Evolutionary conservation across 2,797 vertebrate genomes (phyloP).

Genomic region (Leucoraja ocellata): DNA sequence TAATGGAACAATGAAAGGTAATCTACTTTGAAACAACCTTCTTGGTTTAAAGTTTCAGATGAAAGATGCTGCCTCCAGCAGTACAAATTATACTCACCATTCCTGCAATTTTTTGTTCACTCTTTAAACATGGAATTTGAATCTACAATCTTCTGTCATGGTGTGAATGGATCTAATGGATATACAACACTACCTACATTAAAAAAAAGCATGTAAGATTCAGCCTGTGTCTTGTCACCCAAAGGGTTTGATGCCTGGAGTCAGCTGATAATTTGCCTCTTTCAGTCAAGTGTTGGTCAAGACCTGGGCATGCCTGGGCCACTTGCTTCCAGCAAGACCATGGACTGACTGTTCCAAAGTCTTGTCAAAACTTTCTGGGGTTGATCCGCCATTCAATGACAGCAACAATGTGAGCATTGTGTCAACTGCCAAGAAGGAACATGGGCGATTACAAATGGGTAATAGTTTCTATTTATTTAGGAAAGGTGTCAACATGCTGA

Average conservation of each 20-base stretch:
- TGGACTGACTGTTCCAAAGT: not conserved
- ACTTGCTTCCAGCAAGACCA: not conserved
- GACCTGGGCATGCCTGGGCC: not conserved
- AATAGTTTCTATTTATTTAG: not conserved
- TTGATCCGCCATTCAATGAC: not conserved
- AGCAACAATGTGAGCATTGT: slow-evolving; percentile 12
- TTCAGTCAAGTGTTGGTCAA: not conserved
- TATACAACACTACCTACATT: no score
- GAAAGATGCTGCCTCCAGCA: no score
- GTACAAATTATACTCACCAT: no score
- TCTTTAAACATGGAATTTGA: no score
- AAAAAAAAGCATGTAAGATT: not conserved
- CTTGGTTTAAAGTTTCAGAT: no score
- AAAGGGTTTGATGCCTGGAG: not conserved
- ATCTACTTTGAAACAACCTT: no score
- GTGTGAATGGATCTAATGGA: not conserved
- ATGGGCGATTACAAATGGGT: not conserved
- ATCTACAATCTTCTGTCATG: not conserved
- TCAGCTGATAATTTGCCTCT: not conserved
- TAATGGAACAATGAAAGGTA: no score
- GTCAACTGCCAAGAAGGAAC: not conserved
- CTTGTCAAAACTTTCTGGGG: not conserved
- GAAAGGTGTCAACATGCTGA: not conserved
- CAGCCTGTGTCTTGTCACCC: not conserved
- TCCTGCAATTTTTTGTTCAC: no score